phyloP scores from a whole-genome alignment of 2,797 vertebrate genomes.

The Typhlichthys eigenmanni region DNA sequence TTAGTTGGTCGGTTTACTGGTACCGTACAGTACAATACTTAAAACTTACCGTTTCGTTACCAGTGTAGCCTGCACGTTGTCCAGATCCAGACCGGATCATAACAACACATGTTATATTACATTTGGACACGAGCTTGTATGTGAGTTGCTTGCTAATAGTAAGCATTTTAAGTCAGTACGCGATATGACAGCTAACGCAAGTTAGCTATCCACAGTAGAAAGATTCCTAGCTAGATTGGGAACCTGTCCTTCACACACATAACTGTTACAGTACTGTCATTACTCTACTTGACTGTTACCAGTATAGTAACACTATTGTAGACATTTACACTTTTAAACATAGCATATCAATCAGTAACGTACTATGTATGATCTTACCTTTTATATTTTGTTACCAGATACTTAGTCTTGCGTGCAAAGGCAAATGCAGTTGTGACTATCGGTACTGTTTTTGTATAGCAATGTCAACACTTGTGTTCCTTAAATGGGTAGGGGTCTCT shows the following conservation, averaged over 20 bases:
- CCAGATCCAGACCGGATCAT: slow-evolving; percentile 30
- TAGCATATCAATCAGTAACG: too few relatives aligned
- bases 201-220: not conserved
- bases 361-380: too few relatives aligned
- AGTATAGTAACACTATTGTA: too few relatives aligned
- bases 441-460: slow-evolving; percentile 2
- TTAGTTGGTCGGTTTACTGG: slow-evolving; percentile 1
- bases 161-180: slow-evolving; percentile 12
- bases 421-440: slow-evolving; percentile 33
- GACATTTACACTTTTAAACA: too few relatives aligned
- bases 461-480: slow-evolving; percentile 34
- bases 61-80: slow-evolving; percentile 29
- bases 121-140: slow-evolving; percentile 10
- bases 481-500: slow-evolving; percentile 39
- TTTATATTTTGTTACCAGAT: too few relatives aligned
- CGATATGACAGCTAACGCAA: slow-evolving; percentile 29
- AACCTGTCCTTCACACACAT: not conserved
- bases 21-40: not conserved
- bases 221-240: not conserved
- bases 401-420: too few relatives aligned
- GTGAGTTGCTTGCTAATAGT: slow-evolving; percentile 20
- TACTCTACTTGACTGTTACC: too few relatives aligned
- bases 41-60: not conserved
- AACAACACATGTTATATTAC: slow-evolving; percentile 43
- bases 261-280: not conserved